Percentiles rank a stretch among this genome's conserved stretches.
Conservation (phyloP, 2,888 invertebrate species). For the Dynastes maya region DNA sequence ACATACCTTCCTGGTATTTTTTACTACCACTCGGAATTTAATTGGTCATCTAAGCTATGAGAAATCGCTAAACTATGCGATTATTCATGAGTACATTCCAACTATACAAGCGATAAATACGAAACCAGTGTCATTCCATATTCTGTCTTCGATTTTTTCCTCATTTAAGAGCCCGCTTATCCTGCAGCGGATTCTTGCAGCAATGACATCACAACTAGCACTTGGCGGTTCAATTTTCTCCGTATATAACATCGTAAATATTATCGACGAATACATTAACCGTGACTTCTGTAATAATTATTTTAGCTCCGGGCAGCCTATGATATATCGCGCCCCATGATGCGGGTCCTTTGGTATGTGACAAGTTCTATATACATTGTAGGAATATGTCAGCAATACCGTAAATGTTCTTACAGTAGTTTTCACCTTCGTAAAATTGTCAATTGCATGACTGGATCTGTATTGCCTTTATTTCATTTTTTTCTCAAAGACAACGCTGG, state of each 20-base stretch:
- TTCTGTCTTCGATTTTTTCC: neutral
- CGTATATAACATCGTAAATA: conserved; percentile 6
- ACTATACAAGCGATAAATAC: neutral
- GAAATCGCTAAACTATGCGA: neutral
- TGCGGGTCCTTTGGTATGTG: conserved; percentile 11
- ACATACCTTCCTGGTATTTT: too few relatives aligned
- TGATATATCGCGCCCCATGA: conserved; percentile 9
- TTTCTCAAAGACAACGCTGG: too few relatives aligned
- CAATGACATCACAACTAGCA: conserved; percentile 1
- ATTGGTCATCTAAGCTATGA: too few relatives aligned
- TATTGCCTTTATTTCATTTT: too few relatives aligned
- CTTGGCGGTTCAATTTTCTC: conserved; percentile 10
- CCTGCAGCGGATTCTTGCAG: conserved; percentile 15
- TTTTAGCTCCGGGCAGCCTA: neutral
- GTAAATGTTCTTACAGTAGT: neutral
- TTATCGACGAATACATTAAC: conserved; percentile 23
- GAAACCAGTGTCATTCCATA: conserved; percentile 4
- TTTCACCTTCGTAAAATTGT: neutral
- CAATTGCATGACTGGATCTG: too few relatives aligned
- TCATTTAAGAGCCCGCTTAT: neutral
- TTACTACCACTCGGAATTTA: too few relatives aligned
- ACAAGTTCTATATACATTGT: neutral
- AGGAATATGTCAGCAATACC: neutral
- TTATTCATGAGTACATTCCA: conserved; percentile 3
- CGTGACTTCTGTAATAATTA: conserved; percentile 13